Conservation (phyloP, 1,140 invertebrate species). For the Magallana angulata region DNA sequence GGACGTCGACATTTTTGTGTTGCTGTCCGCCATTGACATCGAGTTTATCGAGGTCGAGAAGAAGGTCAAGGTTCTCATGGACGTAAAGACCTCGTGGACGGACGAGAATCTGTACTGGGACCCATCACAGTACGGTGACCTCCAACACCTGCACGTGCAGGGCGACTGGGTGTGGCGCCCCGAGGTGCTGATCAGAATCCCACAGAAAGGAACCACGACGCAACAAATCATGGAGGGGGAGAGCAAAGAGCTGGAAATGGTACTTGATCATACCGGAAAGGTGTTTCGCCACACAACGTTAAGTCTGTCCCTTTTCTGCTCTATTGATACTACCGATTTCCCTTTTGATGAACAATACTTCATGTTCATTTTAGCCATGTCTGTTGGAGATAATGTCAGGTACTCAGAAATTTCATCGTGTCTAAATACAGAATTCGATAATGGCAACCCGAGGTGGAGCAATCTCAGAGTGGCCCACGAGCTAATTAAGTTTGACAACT, state of each 20-base stretch:
- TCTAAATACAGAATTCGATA: not conserved
- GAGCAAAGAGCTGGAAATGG: not conserved
- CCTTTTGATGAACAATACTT: conserved; percentile 1
- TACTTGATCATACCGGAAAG: not conserved
- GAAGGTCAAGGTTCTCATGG: not conserved
- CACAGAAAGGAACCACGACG: not conserved
- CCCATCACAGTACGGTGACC: not conserved
- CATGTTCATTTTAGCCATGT: not conserved
- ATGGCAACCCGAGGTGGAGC: not conserved
- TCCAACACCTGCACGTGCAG: not conserved
- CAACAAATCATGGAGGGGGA: not conserved
- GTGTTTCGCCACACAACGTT: not conserved
- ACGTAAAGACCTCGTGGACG: not conserved
- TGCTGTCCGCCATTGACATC: not conserved
- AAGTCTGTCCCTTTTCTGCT: not conserved
- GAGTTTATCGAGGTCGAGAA: conserved; percentile 7
- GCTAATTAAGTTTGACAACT: not conserved
- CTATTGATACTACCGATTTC: not conserved
- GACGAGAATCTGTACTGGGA: not conserved
- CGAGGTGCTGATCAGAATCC: not conserved
- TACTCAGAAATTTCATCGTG: not conserved
- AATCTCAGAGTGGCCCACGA: not conserved
- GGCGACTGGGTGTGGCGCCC: conserved; percentile 14
- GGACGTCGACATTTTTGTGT: not conserved
- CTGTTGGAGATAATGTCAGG: not conserved